Evolutionary conservation across 2,797 vertebrate species (phyloP), one percentile per base, ranked within the genome.

Genomic region (Triplophysa bombifrons): DNA sequence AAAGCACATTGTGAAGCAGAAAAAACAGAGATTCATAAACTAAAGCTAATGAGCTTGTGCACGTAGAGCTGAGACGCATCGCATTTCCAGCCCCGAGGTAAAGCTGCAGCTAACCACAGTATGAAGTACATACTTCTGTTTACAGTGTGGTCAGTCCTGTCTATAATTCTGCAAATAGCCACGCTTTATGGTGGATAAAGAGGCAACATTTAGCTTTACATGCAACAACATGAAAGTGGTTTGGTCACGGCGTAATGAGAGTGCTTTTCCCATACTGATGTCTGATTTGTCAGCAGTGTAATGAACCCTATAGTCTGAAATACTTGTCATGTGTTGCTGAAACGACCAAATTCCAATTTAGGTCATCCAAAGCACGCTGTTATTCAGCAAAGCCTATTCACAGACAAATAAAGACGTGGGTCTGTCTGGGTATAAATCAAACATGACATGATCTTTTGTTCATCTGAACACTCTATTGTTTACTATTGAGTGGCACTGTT

Each of bases 111-210:
- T 20, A 74, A 70, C n/a, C 72, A 50, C 64, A 53, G 50, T 64
- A 73, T 69, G 69, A 79, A 78, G 65, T 46, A 20, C 51, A 83
- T 66, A 53, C 48, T 76, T 83, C 58, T 56, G 51, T 83, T 83
- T 80, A 83, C 51, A 74, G 3, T 82, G 81, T 79, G 81, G 81
- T 79, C 50, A 71, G 72, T 75, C 16, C 38, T 48, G 48, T 34
- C 50, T 56, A 65, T 34, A 80, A 3, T 19, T 80, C 81, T 74
- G 19, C 50, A 75, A 80, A 83, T 74, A 80, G 72, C 77, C 20
- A 20, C 0, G 60, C 51, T 66, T 66, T 68, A 76, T 66, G 80
- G 38, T 58, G 74, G 61, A 66, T 65, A 60, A 56, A 55, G n/a
- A 51, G 19, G 72, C 67, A 64, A 70, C 66, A 65, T 50, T 69